Conservation (phyloP, 1,140 invertebrate species). For the Penaeus indicus region DNA sequence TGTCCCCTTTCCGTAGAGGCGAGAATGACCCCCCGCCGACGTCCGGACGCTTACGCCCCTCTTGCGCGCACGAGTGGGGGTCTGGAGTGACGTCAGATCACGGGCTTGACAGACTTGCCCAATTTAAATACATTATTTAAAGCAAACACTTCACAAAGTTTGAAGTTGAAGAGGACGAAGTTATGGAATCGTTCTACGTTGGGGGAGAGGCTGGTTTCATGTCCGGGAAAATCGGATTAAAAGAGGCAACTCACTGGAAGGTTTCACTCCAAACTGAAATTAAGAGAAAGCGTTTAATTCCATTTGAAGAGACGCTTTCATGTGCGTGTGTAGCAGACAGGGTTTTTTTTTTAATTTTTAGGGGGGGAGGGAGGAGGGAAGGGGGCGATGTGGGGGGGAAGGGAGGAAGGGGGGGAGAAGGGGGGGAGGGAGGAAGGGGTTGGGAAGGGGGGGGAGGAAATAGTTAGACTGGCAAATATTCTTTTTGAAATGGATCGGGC, state of each 20-base stretch:
- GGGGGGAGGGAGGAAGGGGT: background rate
- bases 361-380: background rate
- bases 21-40: background rate
- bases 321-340: background rate
- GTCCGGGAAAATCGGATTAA: slow-evolving; percentile 4
- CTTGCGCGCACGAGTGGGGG: slow-evolving; percentile 27
- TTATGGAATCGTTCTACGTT: slow-evolving; percentile 35
- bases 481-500: too few species aligned
- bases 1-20: background rate
- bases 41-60: background rate
- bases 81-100: slow-evolving; percentile 58
- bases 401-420: background rate
- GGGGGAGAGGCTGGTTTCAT: background rate
- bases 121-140: slow-evolving; percentile 66
- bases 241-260: slow-evolving; percentile 6
- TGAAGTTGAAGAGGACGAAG: slow-evolving; percentile 61
- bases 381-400: background rate
- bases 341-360: background rate
- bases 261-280: slow-evolving; percentile 8
- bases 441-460: background rate
- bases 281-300: slow-evolving; percentile 14
- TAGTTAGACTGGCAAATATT: too few species aligned
- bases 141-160: slow-evolving; percentile 65
- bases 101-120: slow-evolving; percentile 54
- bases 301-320: background rate